Percentiles rank a stretch among this genome's conserved stretches.
These are phyloP conservation scores for Drosophila nebulosa DNA, from an alignment of 1,140 invertebrate species.

Conservation along the genomic window DNA sequence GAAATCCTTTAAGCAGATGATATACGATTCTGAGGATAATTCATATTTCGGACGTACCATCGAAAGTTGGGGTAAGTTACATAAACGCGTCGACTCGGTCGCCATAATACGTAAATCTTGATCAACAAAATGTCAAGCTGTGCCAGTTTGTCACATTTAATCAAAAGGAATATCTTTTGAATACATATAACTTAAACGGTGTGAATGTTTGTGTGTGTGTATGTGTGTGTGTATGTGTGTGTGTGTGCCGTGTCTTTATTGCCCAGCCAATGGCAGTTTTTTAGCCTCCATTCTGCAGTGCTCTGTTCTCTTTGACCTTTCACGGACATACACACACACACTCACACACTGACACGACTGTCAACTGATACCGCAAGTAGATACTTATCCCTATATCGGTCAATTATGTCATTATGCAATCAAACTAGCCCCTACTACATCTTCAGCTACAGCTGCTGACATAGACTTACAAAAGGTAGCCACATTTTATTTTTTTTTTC, in stretches of 20 bases:
- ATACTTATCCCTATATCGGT: slow-evolving; percentile 60
- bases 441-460: neutral
- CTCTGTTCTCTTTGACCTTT: slow-evolving; percentile 49
- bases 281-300: slow-evolving; percentile 14
- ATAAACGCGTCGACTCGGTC: neutral
- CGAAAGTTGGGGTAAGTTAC: slow-evolving; percentile 87
- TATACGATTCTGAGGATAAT: slow-evolving; percentile 86
- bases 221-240: neutral
- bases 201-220: neutral
- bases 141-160: slow-evolving; percentile 35
- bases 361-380: neutral
- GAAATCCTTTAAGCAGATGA: slow-evolving; percentile 84
- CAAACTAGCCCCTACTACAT: slow-evolving; percentile 19
- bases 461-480: neutral
- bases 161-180: slow-evolving; percentile 49
- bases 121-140: slow-evolving; percentile 43
- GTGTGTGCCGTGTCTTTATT: slow-evolving; percentile 39
- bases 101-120: slow-evolving; percentile 24
- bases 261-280: slow-evolving; percentile 34
- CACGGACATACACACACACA: slow-evolving; percentile 18
- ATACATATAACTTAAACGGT: neutral
- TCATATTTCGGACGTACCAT: slow-evolving; percentile 86
- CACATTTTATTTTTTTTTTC: neutral
- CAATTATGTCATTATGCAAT: slow-evolving; percentile 76
- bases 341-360: neutral